Evolutionary conservation across 2,797 vertebrate species (phyloP).

Genomic region (Aotus griseimembra): DNA sequence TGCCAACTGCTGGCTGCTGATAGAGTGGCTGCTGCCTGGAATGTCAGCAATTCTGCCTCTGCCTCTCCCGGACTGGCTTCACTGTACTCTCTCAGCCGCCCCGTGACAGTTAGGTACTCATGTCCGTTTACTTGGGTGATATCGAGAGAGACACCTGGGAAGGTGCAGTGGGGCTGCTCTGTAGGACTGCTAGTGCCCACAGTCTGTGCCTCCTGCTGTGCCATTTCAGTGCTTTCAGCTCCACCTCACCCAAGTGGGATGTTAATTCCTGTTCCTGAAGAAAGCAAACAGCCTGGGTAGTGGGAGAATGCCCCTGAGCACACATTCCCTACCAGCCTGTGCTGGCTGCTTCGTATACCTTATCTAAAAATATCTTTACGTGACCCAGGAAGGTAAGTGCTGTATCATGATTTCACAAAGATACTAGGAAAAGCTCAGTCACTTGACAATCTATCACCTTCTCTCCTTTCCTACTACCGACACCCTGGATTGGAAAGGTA

Average conservation of each 20-base stretch:
- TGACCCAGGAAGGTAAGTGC: not conserved
- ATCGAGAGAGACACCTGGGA: not conserved
- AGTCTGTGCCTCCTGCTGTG: not conserved
- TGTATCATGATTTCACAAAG: not conserved
- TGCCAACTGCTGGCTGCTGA: conserved; percentile 73
- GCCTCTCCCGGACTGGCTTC: not conserved
- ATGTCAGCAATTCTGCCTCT: not conserved
- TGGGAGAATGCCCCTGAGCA: not conserved
- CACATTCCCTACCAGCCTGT: not conserved
- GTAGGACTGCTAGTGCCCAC: not conserved
- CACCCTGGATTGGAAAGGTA: not conserved
- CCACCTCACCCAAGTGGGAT: not conserved
- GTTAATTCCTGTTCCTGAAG: not conserved
- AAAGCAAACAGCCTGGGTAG: not conserved
- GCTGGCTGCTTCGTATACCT: not conserved
- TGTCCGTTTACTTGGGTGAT: not conserved
- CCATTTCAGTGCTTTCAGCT: not conserved
- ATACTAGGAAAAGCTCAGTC: not conserved
- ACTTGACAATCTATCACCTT: not conserved
- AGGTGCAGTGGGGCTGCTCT: not conserved
- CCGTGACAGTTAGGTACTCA: not conserved
- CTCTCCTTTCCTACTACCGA: not conserved
- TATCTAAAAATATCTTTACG: not conserved
- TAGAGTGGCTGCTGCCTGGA: conserved; percentile 18
- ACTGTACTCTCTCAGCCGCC: not conserved